Base-by-base conservation (phyloP, 2,888 invertebrate genomes). In the Temnothorax rugatulus region DNA sequence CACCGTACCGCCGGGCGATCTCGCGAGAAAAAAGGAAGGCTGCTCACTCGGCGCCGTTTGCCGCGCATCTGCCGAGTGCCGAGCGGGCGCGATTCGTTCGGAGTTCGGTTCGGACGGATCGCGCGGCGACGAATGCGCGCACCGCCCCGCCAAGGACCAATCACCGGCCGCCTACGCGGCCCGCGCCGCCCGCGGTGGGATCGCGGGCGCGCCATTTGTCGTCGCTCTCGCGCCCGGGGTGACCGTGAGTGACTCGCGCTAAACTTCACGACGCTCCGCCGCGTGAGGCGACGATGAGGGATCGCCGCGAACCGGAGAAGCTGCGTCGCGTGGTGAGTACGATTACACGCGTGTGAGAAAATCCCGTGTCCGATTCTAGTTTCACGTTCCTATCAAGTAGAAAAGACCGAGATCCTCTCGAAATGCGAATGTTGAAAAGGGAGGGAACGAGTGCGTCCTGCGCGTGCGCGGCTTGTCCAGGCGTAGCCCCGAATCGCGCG, bases 61-160 rank as follows among this genome's bases (percentile, higher is more conserved):
- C 86, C 89, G 90, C 91, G 91, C 92, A 89, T 92, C 90, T 91
- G 91, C 41, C 41, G 41, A 41, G 3, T 5, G 34, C 85, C 85
- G 84, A 54, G 69, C 54, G 41, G 44, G 81, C 68, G 69, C 29
- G 29, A 29, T 29, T 29, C 29, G 25, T 57, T n/a, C 68, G 47
- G 44, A 34, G n/a, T 47, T 47, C 61, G 21, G 7, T 5, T 7
- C 34, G 34, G 59, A 50, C 21, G 34, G n/a, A 34, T 4, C 38
- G 21, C n/a, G 44, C 38, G 25, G 34, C 47, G 50, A 34, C 34
- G 34, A 47, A 7, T n/a, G 47, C 29, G 75, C 61, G 77, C 44
- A 44, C 41, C 57, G 57, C 47, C 21, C 54, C 29, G 18, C 11
- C 44, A 21, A 15, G 15, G 41, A 18, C 79, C 79, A 79, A 79